Evolutionary conservation across 2,797 vertebrate species (phyloP).

Genomic region (Gobionotothen gibberifrons): DNA sequence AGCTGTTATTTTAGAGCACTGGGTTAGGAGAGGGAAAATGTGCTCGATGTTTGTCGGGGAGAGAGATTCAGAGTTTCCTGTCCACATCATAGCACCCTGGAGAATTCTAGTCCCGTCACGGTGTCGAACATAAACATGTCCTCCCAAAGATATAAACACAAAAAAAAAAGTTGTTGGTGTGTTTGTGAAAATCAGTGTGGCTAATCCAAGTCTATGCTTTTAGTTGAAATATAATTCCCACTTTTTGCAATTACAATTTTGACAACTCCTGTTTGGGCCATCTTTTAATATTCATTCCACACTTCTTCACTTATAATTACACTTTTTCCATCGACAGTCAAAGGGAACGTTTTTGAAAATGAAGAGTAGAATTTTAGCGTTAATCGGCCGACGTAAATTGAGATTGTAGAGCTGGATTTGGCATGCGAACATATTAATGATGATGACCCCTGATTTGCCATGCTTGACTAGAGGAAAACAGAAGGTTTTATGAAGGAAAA

Average conservation of each 20-base stretch:
- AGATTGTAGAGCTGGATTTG: conserved; percentile 48
- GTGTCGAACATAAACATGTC: conserved; percentile 70
- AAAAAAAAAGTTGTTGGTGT: conserved; percentile 47
- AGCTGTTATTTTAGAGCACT: conserved; percentile 80
- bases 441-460: conserved; percentile 69
- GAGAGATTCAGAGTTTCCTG: conserved; percentile 76
- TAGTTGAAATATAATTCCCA: conserved; percentile 19
- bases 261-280: conserved; percentile 1
- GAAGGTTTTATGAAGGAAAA: conserved; percentile 60
- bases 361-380: conserved; percentile 11
- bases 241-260: background rate
- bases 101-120: conserved; percentile 68
- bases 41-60: conserved; percentile 62
- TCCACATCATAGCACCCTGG: conserved; percentile 70
- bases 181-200: conserved; percentile 23
- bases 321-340: conserved; percentile 14
- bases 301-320: conserved; percentile 11
- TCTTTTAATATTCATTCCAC: conserved; percentile 1
- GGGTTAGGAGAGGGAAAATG: conserved; percentile 65
- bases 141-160: conserved; percentile 61
- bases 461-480: conserved; percentile 68
- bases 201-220: conserved; percentile 31
- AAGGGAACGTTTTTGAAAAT: background rate
- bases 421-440: conserved; percentile 63
- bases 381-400: conserved; percentile 25